Evolutionary conservation across 1,140 invertebrate species (phyloP), one percentile per base, ranked within the genome.

Genomic region (Zaprionus camerounensis): DNA sequence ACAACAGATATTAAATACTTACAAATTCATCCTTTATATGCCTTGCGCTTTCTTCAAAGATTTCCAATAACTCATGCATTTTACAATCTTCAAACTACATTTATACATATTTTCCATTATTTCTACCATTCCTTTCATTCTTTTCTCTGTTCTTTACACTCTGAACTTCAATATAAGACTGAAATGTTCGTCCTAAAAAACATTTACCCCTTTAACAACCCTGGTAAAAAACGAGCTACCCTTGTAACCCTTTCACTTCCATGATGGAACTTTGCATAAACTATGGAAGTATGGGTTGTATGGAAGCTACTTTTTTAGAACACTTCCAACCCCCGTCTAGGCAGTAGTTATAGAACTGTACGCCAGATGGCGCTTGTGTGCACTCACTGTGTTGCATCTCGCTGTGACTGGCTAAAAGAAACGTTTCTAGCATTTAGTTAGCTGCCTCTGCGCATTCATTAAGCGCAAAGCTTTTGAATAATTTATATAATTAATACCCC

Each of bases 401-500:
- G 55, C 26, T 44, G 38, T 58, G 70, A 58, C 53, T 59, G 44
- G n/a, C 51, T 2, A 49, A 49, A 46, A 68, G n/a, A 6, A 31
- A 46, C 38, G 56, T 74, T 71, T 59, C 63, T 69, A 44, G 44
- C 26, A 83, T 75, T 88, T 88, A 46, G 63, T 68, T 44, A 44
- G n/a, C 36, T 13, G 31, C 7, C 13, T n/a, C 53, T 63, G 17
- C 36, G 28, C 70, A 71, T 69, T 80, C 71, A 83, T 84, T 84
- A 76, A 55, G 57, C 53, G 49, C 38, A 83, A 77, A 73, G 56
- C 72, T 82, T 80, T 65, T 87, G 85, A 87, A 88, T 87, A 88
- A 84, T 87, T 86, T 87, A 78, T 88, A 81, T 87, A 87, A 87
- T 87, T 87, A 87, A 87, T 83, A 81, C 84, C 81, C 83, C 81